phyloP scores from a whole-genome alignment of 2,113 vertebrate genomes.

The Notothenia coriiceps region DNA sequence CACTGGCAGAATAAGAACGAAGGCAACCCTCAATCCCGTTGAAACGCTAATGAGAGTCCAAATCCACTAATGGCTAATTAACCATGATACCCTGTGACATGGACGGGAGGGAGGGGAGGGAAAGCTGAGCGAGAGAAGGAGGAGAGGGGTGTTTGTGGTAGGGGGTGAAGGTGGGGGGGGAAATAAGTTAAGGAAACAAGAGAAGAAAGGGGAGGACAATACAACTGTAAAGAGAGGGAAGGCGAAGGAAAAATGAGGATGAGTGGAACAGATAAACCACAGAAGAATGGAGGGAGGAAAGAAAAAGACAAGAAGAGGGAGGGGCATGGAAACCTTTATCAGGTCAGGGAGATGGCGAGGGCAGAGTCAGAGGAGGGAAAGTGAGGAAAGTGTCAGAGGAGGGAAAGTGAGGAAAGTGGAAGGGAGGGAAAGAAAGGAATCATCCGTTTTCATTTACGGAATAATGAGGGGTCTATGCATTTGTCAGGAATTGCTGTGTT shows the following conservation, averaged over 20 bases:
- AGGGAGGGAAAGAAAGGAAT: constrained; percentile 18
- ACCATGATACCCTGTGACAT: constrained; percentile 77
- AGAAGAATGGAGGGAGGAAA: constrained; percentile 23
- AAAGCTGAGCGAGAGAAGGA: constrained; percentile 9
- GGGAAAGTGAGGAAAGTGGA: constrained; percentile 17
- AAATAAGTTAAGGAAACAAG: too few relatives aligned
- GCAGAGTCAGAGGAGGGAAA: constrained; percentile 14
- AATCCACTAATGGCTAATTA: constrained; percentile 80
- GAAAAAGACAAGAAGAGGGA: neutral
- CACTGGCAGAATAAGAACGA: constrained; percentile 72
- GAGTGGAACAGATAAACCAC: constrained; percentile 22
- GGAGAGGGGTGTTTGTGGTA: neutral
- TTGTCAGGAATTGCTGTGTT: constrained; percentile 61
- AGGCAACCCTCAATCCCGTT: constrained; percentile 60
- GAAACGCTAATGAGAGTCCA: constrained; percentile 77
- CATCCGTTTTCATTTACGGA: constrained; percentile 59
- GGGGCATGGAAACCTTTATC: constrained; percentile 57
- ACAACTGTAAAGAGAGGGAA: neutral
- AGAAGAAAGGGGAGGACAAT: neutral
- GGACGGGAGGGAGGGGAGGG: constrained; percentile 44
- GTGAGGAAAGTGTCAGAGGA: constrained; percentile 11
- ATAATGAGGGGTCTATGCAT: constrained; percentile 66
- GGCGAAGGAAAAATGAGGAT: constrained; percentile 9
- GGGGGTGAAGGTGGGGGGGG: neutral
- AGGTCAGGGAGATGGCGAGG: constrained; percentile 41